phyloP scores from a whole-genome alignment of 2,888 invertebrate species.

The Acrocera orbiculus region DNA sequence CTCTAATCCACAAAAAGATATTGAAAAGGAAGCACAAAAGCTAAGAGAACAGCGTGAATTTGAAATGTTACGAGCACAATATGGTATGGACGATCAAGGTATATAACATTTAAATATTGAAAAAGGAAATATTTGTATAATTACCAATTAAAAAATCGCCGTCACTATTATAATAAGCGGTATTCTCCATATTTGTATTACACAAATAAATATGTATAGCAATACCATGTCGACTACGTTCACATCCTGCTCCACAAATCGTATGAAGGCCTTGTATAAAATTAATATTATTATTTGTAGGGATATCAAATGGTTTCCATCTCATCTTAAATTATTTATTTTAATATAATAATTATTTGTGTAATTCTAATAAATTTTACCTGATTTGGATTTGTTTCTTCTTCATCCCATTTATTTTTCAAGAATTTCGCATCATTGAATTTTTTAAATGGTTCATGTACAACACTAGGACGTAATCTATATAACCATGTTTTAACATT shows the following conservation, averaged over 20 bases:
- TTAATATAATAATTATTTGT: too few species aligned
- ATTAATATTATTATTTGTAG: conserved; percentile 43
- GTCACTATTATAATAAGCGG: conserved; percentile 82
- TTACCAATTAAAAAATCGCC: conserved; percentile 89
- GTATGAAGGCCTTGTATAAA: conserved; percentile 86
- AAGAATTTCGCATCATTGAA: conserved; percentile 37
- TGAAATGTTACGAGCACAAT: conserved; percentile 61
- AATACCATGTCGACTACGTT: conserved; percentile 59
- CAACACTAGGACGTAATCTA: conserved; percentile 80
- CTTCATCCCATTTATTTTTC: conserved; percentile 59
- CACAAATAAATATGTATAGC: conserved; percentile 81
- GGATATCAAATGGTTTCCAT: conserved; percentile 87
- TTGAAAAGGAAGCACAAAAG: conserved; percentile 47
- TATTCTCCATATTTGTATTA: conserved; percentile 70
- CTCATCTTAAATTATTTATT: conserved; percentile 49
- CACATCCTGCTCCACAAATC: conserved; percentile 86
- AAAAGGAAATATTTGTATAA: too few species aligned
- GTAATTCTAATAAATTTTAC: conserved; percentile 11
- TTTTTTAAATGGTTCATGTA: conserved; percentile 62
- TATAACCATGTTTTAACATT: conserved; percentile 82
- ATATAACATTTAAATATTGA: too few species aligned
- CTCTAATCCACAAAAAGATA: conserved; percentile 18
- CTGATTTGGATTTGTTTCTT: conserved; percentile 84
- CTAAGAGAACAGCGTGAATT: conserved; percentile 65
- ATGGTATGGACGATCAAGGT: conserved; percentile 80